phyloP scores from a whole-genome alignment of 1,140 invertebrate species.

The Cotesia typhae region DNA sequence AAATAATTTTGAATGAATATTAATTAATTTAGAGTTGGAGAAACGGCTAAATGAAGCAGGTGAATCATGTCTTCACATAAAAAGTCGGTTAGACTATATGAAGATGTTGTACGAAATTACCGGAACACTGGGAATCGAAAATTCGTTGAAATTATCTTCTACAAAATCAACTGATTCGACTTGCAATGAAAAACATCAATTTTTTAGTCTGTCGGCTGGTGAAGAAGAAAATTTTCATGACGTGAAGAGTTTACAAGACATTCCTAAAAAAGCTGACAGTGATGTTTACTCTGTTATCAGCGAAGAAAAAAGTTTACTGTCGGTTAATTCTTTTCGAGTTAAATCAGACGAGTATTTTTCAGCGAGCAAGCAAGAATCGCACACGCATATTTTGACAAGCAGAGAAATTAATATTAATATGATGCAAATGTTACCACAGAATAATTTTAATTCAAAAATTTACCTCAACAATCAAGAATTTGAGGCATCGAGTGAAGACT shows the following conservation, averaged over 20 bases:
- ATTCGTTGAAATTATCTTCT: neutral
- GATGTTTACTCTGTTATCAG: neutral
- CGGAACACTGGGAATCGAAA: neutral
- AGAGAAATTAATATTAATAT: neutral
- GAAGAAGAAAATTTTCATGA: slow-evolving; percentile 5
- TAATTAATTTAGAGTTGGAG: slow-evolving; percentile 1
- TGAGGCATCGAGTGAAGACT: too few species aligned
- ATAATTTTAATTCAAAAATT: too few species aligned
- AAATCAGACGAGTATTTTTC: slow-evolving; percentile 1
- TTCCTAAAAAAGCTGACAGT: neutral
- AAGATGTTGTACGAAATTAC: slow-evolving; percentile 22
- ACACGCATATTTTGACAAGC: neutral
- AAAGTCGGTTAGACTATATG: slow-evolving; percentile 17
- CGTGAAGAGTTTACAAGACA: neutral
- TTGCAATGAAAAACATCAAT: neutral
- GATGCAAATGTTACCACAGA: neutral
- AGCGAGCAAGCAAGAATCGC: too few species aligned
- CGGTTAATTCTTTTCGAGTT: neutral
- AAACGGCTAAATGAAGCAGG: neutral
- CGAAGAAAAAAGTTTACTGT: neutral
- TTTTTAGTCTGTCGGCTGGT: neutral
- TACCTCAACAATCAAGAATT: too few species aligned
- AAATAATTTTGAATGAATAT: too few species aligned
- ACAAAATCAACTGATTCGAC: neutral
- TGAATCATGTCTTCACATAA: slow-evolving; percentile 7